Evolutionary conservation across 2,113 vertebrate genomes (phyloP), one percentile per base, ranked within the genome.

Genomic region (Nothoprocta perdicaria): DNA sequence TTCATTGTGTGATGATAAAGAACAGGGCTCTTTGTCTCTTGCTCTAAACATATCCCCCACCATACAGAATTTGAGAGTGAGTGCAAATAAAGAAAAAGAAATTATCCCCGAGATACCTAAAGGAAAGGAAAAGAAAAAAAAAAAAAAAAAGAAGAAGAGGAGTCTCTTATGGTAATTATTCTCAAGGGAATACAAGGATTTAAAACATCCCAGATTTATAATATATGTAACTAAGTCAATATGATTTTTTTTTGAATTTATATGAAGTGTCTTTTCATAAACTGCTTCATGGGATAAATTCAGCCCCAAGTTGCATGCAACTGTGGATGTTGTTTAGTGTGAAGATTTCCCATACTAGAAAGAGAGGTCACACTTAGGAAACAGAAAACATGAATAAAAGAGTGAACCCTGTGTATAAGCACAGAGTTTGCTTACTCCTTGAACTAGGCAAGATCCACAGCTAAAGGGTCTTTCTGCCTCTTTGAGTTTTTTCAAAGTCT

Each of bases 11-110:
- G 62, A 53, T 18, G 77, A 76, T 71, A 58, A 91, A 85, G 60
- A 90, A 82, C 58, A 35, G n/a, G 76, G 62, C 38, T 82, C 80
- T 92, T 69, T 90, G 69, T 94, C 81, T 35, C 22, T 83, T 85
- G 61, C 87, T 84, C 41, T 63, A 78, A 91, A 86, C 40, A 60
- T 46, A 38, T n/a, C 73, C 69, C 17, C n/a, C 7, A 1, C 75
- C 41, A 72, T 18, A 26, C 87, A 58, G 43, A 93, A 53, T 61
- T 52, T 29, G 41, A 66, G 27, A 60, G 33, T 46, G 45, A 85
- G 89, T 92, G 94, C 91, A 92, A 93, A 95, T 85, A 83, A 87
- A 91, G 43, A 80, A 68, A 84, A 80, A 87, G 69, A 92, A 93
- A 92, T 46, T 31, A 17, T 29, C 24, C 87, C 52, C 85, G 96